Evolutionary conservation across 2,888 invertebrate genomes (phyloP).

Genomic region (Sinelater perroti): DNA sequence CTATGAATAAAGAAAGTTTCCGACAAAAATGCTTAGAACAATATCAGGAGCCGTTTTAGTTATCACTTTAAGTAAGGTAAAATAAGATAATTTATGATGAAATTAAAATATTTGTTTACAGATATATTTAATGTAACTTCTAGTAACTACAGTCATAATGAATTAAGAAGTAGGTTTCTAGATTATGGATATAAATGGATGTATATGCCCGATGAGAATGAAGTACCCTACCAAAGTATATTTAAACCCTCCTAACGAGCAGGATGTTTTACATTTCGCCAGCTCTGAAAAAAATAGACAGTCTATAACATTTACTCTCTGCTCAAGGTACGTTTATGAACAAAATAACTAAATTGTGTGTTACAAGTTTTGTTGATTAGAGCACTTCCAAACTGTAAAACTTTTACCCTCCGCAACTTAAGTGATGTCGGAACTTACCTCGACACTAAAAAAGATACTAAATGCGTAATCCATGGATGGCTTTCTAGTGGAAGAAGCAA

Average conservation of each 20-base stretch:
- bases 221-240: conserved; percentile 4
- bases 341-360: no score
- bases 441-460: conserved; percentile 50
- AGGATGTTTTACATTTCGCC: not conserved
- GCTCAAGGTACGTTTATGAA: conserved; percentile 21
- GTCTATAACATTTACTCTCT: conserved; percentile 29
- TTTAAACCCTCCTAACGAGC: not conserved
- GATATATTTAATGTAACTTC: no score
- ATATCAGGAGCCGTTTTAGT: no score
- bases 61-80: no score
- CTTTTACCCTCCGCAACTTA: not conserved
- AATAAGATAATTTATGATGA: no score
- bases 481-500: conserved; percentile 58
- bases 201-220: conserved; percentile 18
- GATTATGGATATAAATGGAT: conserved; percentile 24
- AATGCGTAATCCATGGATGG: conserved; percentile 67
- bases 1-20: no score
- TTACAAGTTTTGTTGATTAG: no score
- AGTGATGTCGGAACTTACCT: conserved; percentile 14
- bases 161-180: not conserved
- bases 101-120: no score
- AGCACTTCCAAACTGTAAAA: no score
- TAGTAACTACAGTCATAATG: conserved; percentile 2
- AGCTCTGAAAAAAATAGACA: conserved; percentile 4
- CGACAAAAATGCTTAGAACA: no score